A percentile compares a stretch with the other conserved stretches of the same genome.
phyloP scores from a whole-genome alignment of 2,888 invertebrate species.

The Ormyrus labotus region DNA sequence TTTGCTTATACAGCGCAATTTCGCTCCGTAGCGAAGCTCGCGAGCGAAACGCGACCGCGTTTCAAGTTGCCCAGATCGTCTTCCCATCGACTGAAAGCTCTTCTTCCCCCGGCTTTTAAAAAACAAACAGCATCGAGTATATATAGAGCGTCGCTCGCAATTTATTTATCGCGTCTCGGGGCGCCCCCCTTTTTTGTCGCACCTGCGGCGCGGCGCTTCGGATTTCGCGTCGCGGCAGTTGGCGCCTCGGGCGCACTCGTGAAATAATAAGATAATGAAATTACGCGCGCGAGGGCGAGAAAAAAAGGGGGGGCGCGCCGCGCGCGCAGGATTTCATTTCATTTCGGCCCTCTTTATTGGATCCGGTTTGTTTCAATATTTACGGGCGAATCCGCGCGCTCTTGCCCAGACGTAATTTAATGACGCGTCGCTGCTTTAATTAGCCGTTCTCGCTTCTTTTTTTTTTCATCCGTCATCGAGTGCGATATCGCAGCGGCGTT shows the following conservation, averaged over 20 bases:
- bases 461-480: no score
- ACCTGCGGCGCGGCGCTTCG: conserved; percentile 18
- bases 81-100: no score
- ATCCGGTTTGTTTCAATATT: conserved; percentile 35
- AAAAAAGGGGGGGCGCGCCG: neutral
- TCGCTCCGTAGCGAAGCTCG: no score
- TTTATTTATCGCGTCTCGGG: conserved; percentile 36
- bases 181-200: conserved; percentile 6
- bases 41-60: no score
- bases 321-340: neutral
- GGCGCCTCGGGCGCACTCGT: neutral
- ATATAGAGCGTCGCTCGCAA: neutral
- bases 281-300: conserved; percentile 11
- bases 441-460: neutral
- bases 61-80: no score
- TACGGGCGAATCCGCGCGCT: conserved; percentile 18
- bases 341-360: conserved; percentile 22
- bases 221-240: neutral
- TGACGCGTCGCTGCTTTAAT: conserved; percentile 29
- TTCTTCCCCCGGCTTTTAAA: neutral
- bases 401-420: conserved; percentile 32
- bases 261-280: conserved; percentile 50
- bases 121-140: conserved; percentile 6
- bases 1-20: no score
- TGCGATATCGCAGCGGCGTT: no score